Evolutionary conservation across 2,888 invertebrate species (phyloP).

Genomic region (Patella depressa): DNA sequence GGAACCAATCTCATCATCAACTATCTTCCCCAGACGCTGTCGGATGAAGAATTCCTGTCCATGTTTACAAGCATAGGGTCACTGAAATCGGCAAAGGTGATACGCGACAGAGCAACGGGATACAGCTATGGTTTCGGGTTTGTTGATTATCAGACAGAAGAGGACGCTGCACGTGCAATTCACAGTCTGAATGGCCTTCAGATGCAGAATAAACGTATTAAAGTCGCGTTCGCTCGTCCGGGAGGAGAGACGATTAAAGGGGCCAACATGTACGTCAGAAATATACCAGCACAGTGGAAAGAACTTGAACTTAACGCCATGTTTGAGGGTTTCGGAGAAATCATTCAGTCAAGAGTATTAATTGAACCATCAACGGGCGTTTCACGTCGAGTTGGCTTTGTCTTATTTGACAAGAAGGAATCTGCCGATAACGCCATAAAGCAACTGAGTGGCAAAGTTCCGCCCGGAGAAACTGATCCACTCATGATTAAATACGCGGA

Average conservation of each 20-base stretch:
- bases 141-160: slow-evolving; percentile 88
- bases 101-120: slow-evolving; percentile 78
- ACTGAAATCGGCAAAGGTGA: slow-evolving; percentile 88
- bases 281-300: slow-evolving; percentile 78
- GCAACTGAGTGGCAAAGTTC: slow-evolving; percentile 83
- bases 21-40: slow-evolving; percentile 94
- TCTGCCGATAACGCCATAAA: slow-evolving; percentile 92
- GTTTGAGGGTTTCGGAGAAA: slow-evolving; percentile 90
- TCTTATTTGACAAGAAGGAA: slow-evolving; percentile 83
- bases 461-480: slow-evolving; percentile 87
- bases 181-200: slow-evolving; percentile 88
- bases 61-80: slow-evolving; percentile 91
- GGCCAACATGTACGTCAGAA: slow-evolving; percentile 93
- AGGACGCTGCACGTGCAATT: slow-evolving; percentile 89
- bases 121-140: slow-evolving; percentile 98
- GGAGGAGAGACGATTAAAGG: slow-evolving; percentile 93
- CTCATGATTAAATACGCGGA: slow-evolving; percentile 88
- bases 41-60: slow-evolving; percentile 89
- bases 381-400: slow-evolving; percentile 92
- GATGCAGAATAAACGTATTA: slow-evolving; percentile 91
- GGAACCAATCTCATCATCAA: slow-evolving; percentile 88
- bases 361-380: slow-evolving; percentile 89
- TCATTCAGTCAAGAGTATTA: slow-evolving; percentile 92
- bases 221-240: slow-evolving; percentile 93
- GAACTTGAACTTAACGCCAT: slow-evolving; percentile 87